Conservation (phyloP, 2,797 vertebrate species). For the Mastacembelus armatus region DNA sequence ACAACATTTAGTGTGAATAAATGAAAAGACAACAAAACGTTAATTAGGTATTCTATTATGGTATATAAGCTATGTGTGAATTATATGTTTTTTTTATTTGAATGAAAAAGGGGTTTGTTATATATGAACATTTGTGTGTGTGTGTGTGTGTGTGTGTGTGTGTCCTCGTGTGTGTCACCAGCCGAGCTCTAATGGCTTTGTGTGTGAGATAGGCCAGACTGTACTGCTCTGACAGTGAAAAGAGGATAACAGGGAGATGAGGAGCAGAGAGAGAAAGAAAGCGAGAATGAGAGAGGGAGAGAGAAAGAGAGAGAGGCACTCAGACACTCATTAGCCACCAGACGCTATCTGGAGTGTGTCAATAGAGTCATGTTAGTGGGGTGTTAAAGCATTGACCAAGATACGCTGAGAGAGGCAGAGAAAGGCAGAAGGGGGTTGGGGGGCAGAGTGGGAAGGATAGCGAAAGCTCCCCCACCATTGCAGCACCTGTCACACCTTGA, state of each 20-base stretch:
- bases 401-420: slow-evolving; percentile 79
- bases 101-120: background rate
- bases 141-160: slow-evolving; percentile 28
- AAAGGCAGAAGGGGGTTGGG: slow-evolving; percentile 54
- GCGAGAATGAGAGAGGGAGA: slow-evolving; percentile 50
- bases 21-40: background rate
- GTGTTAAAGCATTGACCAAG: slow-evolving; percentile 88
- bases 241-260: slow-evolving; percentile 78
- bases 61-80: background rate
- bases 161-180: slow-evolving; percentile 39
- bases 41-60: slow-evolving; percentile 12
- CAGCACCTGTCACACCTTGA: slow-evolving; percentile 93
- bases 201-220: slow-evolving; percentile 75
- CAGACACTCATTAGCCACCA: slow-evolving; percentile 91
- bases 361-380: slow-evolving; percentile 89
- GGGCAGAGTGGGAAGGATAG: slow-evolving; percentile 72
- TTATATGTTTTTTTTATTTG: background rate
- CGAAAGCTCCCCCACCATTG: slow-evolving; percentile 82
- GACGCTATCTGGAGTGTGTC: slow-evolving; percentile 93
- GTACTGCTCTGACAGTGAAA: slow-evolving; percentile 78
- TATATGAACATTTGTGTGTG: slow-evolving; percentile 8
- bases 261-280: slow-evolving; percentile 74
- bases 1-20: slow-evolving; percentile 20
- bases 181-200: slow-evolving; percentile 66
- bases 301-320: slow-evolving; percentile 79